Evolutionary conservation across 2,797 vertebrate species (phyloP), one percentile per base, ranked within the genome.

Genomic region (Poliocrania exsul): DNA sequence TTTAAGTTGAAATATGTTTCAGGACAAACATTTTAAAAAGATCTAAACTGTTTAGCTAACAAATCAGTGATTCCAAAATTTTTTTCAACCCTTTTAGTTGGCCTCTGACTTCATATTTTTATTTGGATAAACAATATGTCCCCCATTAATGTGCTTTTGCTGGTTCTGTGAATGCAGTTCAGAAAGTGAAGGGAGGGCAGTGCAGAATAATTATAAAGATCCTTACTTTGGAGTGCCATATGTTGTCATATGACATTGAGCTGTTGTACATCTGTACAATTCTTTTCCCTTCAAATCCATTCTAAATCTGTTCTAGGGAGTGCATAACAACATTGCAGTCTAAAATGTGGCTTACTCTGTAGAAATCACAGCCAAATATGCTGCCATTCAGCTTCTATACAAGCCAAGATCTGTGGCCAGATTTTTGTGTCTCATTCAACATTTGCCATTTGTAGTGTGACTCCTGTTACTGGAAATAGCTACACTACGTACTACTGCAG

Each of bases 401-500:
- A 64, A 66, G 35, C 57, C 61, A 79, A 78, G 73, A 88, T 50
- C 19, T 6, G 16, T 5, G 6, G 65, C 46, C 66, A 88, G 28
- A 53, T 88, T 90, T 94, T 83, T 46, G 38, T 5, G 2, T 81
- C n/a, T 80, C 37, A 81, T 90, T 82, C 75, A 64, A n/a, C 10
- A 31, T 71, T 81, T 40, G 11, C 21, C 33, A 69, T 67, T 58
- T 25, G 20, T 70, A 51, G 31, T 12, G 20, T 33, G 61, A 82
- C 46, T 93, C 16, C 21, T 87, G 10, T 62, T 66, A 47, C 58
- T 85, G 74, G 70, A 88, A 92, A 91, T 33, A 62, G 33, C 56
- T 58, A 23, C 20, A 37, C 56, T 33, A 58, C 0, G 0, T 70
- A 40, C 37, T 79, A 29, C 23, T 84, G 49, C n/a, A 72, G 35